Conservation (phyloP, 2,888 invertebrate genomes). For the Ectobius pallidus region DNA sequence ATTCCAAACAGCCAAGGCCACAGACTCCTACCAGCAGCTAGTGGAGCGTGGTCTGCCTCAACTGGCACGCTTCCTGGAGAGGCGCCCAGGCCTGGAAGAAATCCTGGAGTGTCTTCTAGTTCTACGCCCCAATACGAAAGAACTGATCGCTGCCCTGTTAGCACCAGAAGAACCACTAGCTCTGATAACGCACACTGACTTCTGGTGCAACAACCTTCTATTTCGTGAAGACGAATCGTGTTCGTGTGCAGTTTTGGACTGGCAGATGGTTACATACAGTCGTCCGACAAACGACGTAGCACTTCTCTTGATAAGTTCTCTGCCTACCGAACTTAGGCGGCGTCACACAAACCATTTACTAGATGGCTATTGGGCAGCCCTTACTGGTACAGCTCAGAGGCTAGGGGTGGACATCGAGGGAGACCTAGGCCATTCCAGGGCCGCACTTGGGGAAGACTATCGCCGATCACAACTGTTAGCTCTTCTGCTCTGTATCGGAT, state of each 20-base stretch:
- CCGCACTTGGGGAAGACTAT: conserved; percentile 62
- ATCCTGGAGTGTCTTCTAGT: conserved; percentile 65
- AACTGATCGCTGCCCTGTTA: conserved; percentile 71
- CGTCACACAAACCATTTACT: conserved; percentile 64
- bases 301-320: conserved; percentile 71
- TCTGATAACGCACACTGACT: conserved; percentile 80
- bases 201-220: conserved; percentile 82
- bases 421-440: conserved; percentile 60
- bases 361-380: conserved; percentile 71
- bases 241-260: conserved; percentile 75
- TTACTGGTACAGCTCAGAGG: conserved; percentile 65
- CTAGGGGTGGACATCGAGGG: conserved; percentile 68
- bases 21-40: conserved; percentile 79
- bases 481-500: conserved; percentile 78
- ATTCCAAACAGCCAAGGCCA: conserved; percentile 78
- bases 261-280: conserved; percentile 85
- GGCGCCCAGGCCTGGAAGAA: conserved; percentile 66
- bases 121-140: conserved; percentile 70
- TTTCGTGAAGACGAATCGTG: conserved; percentile 58
- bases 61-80: conserved; percentile 71
- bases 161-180: conserved; percentile 76
- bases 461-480: conserved; percentile 73
- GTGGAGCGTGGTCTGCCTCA: conserved; percentile 80
- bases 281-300: conserved; percentile 80
- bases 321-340: conserved; percentile 72